Evolutionary conservation across 2,888 invertebrate species (phyloP), one percentile per base, ranked within the genome.

Genomic region (Eremobia ochroleuca): DNA sequence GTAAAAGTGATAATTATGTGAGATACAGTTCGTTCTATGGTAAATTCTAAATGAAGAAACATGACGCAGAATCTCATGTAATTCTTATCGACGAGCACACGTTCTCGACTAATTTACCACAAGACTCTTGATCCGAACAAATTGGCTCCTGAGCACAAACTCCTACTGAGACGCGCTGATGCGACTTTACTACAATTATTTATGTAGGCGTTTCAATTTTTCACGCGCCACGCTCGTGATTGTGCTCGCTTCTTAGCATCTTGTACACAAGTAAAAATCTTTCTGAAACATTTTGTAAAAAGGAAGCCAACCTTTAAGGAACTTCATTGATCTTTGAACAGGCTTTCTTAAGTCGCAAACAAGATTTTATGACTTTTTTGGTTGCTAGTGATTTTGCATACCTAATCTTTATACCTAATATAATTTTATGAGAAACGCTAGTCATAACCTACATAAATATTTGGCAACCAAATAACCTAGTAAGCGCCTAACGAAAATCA

Each of bases 31-130:
- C 1, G n/a, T 66, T 66, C 46, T 74, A 76, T 78, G 52, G 76
- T 89, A 69, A 78, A 69, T 64, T 61, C 28, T 74, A 72, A 77
- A 70, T 79, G 66, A 73, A 82, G 78, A 77, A 72, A 73, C 59
- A 76, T 83, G 77, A 77, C 43, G 58, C 76, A 85, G 77, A 87
- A 88, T 86, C 76, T 77, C 79, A 88, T 89, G 89, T 92, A 91
- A 91, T 91, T 89, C 91, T 91, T 92, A 91, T 89, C 85, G 85
- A 90, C 79, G 90, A 85, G 85, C 87, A 89, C 90, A 90, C 92
- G 89, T 85, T 79, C 85, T 78, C 77, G 69, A 83, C 87, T 91
- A 90, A 92, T 91, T 89, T 89, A 83, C 81, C 73, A 75, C 75
- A 72, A 87, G 80, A 79, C 73, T 82, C 81, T 84, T 90, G 89